Base-by-base conservation (phyloP, 1,140 invertebrate genomes). In the Sweltsa coloradensis region DNA sequence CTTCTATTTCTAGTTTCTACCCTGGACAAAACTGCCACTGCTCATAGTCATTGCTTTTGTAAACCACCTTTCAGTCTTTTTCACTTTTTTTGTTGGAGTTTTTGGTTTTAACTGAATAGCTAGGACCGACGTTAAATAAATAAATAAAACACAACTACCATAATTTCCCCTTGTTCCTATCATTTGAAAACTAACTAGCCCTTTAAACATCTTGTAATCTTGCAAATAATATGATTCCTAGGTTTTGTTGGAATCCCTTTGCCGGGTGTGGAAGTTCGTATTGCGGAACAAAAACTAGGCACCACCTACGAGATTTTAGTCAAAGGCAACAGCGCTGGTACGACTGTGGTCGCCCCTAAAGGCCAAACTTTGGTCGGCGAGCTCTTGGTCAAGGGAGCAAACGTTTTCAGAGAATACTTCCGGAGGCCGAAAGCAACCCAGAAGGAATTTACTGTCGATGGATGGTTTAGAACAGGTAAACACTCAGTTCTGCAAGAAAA, bases 401-500 rank as follows among this genome's bases (percentile, higher is more conserved):
- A 66, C 57, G 76, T 92, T 0, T 93, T 92, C 57, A 74, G 71
- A 50, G 70, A 76, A 59, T 93, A 94, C 61, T 89, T 78, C 77
- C 78, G 83, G 51, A 73, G 77, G 60, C 72, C 81, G 5, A 74
- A 87, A 34, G 77, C 76, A 45, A 81, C 85, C 5, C 62, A 69
- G 47, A 71, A 79, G 34, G 73, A 78, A 50, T 90, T 91, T 61
- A 83, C 84, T 0, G 49, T 61, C 2, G 85, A 89, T 66, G 83
- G 80, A 22, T 95, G 85, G 81, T 92, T 93, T 60, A 84, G 81
- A 62, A 94, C 91, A 16, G 86, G 83, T 72, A 70, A 70, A 13
- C n/a, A 31, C n/a, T n/a, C n/a, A n/a, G n/a, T n/a, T n/a, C n/a
- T 31, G 14, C 29, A 9, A 9, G 37, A 40, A 40, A 18, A 18